Evolutionary conservation across 2,797 vertebrate species (phyloP).

Genomic region (Paedocypris micromegethes): DNA sequence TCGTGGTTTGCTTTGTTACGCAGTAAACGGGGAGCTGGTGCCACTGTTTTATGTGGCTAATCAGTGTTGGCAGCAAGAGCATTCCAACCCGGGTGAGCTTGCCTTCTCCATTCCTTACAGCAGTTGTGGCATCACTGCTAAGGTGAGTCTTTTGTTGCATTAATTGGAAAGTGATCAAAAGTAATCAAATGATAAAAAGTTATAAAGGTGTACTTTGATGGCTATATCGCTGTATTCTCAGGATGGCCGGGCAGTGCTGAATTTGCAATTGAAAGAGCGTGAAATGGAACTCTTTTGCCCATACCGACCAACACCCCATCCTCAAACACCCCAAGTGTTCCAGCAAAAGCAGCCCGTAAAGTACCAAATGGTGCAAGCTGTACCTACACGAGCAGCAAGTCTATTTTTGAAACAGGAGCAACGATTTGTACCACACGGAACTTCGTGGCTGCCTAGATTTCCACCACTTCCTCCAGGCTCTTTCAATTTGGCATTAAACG

Average conservation of each 20-base stretch:
- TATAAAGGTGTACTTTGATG: too few relatives aligned
- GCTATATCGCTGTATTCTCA: not conserved
- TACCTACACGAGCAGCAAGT: not conserved
- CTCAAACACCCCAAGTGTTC: not conserved
- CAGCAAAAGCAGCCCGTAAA: not conserved
- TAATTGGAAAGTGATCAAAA: not conserved
- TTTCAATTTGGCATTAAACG: slow-evolving; percentile 23
- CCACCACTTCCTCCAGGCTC: slow-evolving; percentile 13
- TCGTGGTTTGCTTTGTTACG: slow-evolving; percentile 21
- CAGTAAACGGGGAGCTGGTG: slow-evolving; percentile 51
- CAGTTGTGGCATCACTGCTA: slow-evolving; percentile 40
- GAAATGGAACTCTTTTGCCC: slow-evolving; percentile 20
- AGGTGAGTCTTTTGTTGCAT: slow-evolving; percentile 2
- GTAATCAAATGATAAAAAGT: not conserved
- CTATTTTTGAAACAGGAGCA: not conserved
- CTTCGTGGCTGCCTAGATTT: not conserved
- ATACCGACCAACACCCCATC: not conserved
- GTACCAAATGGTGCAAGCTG: not conserved
- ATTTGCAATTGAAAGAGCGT: slow-evolving; percentile 11
- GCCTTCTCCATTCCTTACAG: slow-evolving; percentile 48
- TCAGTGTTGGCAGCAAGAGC: slow-evolving; percentile 13
- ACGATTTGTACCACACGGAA: not conserved
- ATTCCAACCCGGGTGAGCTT: slow-evolving; percentile 35
- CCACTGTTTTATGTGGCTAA: slow-evolving; percentile 28
- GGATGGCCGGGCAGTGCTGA: not conserved